phyloP scores from a whole-genome alignment of 2,888 invertebrate genomes.

The Caenorhabditis sp. region DNA sequence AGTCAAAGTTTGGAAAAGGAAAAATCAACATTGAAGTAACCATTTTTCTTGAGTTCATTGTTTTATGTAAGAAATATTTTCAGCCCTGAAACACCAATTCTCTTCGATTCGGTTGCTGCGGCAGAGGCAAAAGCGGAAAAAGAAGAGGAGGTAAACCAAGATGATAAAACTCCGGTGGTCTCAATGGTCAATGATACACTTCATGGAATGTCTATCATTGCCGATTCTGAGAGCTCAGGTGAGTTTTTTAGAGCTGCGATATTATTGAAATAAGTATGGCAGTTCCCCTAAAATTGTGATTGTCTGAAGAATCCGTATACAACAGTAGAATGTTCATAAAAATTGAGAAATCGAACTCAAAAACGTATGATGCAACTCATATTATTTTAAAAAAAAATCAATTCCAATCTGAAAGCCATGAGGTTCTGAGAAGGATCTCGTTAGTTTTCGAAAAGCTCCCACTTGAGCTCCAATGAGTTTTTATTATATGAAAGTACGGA shows the following conservation, averaged over 20 bases:
- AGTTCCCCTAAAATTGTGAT: no score
- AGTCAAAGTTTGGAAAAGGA: not conserved
- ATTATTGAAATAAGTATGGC: not conserved
- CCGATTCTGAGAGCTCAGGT: conserved; percentile 18
- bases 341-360: no score
- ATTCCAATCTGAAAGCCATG: no score
- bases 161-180: conserved; percentile 15
- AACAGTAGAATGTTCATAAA: no score
- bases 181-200: conserved; percentile 22
- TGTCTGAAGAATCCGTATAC: no score
- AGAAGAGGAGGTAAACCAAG: conserved; percentile 5
- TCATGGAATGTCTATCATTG: conserved; percentile 21
- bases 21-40: not conserved
- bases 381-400: no score
- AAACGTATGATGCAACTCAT: no score
- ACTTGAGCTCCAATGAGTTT: no score
- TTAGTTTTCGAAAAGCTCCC: no score
- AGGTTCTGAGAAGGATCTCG: no score
- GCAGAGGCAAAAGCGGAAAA: not conserved
- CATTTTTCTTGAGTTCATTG: not conserved
- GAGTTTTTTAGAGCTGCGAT: no score
- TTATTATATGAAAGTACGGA: no score
- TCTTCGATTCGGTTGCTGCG: conserved; percentile 14
- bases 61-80: not conserved
- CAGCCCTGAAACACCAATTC: conserved; percentile 3